phyloP scores from a whole-genome alignment of 2,797 vertebrate species.

The Artibeus lituratus region DNA sequence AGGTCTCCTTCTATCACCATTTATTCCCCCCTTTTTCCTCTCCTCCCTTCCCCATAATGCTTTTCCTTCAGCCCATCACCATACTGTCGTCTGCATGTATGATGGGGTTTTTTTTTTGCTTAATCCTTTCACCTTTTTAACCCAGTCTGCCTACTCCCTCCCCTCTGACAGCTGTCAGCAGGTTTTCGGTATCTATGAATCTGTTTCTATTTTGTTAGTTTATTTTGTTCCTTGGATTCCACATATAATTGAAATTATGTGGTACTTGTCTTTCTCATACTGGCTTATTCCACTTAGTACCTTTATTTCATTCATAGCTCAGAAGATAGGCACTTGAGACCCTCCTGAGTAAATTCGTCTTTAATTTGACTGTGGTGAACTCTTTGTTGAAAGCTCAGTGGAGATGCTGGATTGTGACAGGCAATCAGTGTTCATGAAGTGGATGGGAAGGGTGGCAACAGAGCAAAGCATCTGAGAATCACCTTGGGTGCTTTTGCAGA shows the following conservation, averaged over 20 bases:
- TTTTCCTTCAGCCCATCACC: background rate
- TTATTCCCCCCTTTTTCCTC: background rate
- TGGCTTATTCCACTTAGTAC: background rate
- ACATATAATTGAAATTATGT: background rate
- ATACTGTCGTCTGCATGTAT: background rate
- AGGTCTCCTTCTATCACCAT: background rate
- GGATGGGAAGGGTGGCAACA: background rate
- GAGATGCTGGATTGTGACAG: background rate
- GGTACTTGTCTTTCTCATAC: background rate
- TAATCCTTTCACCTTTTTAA: background rate
- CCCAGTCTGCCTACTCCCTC: background rate
- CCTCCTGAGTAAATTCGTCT: background rate
- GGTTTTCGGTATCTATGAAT: background rate
- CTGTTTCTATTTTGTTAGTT: background rate
- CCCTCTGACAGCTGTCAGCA: background rate
- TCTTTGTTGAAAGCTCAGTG: background rate
- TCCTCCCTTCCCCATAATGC: background rate
- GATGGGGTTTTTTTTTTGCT: too few species aligned
- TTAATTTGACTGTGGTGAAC: background rate
- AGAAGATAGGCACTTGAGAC: background rate
- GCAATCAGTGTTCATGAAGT: background rate
- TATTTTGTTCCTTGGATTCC: background rate
- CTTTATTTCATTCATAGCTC: slow-evolving; percentile 8
- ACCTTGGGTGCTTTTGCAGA: background rate
- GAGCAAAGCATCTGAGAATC: background rate